phyloP scores from a whole-genome alignment of 2,113 vertebrate genomes.

The Nothobranchius furzeri region DNA sequence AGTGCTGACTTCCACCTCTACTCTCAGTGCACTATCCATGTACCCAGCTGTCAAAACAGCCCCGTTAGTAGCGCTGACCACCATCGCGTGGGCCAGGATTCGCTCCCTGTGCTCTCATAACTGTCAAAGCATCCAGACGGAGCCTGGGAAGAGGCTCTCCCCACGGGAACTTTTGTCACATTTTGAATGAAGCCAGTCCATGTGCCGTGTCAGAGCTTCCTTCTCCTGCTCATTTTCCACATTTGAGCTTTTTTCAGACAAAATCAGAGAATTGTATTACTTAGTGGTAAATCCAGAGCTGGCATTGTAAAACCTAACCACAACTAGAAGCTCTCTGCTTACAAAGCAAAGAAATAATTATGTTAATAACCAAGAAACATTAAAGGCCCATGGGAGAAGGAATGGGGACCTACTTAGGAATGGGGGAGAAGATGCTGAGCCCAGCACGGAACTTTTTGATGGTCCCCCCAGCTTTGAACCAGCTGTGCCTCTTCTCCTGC shows the following conservation, averaged over 20 bases:
- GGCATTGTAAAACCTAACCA: neutral
- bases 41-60: slow-evolving; percentile 24
- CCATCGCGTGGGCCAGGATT: slow-evolving; percentile 19
- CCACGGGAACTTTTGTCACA: slow-evolving; percentile 36
- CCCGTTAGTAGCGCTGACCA: slow-evolving; percentile 41
- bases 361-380: neutral
- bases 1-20: slow-evolving; percentile 22
- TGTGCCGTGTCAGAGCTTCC: slow-evolving; percentile 15
- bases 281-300: neutral
- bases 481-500: slow-evolving; percentile 97
- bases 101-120: slow-evolving; percentile 43
- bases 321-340: neutral
- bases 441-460: slow-evolving; percentile 98
- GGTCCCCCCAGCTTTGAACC: slow-evolving; percentile 97
- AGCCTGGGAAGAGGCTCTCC: slow-evolving; percentile 10
- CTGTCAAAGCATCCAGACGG: slow-evolving; percentile 55
- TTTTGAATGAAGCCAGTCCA: slow-evolving; percentile 22
- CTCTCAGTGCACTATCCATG: slow-evolving; percentile 32
- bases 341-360: neutral
- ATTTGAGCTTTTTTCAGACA: slow-evolving; percentile 12
- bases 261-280: neutral
- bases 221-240: slow-evolving; percentile 3
- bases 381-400: neutral
- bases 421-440: slow-evolving; percentile 98
- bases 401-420: slow-evolving; percentile 87